Conservation (phyloP, 2,113 vertebrate genomes). For the Cyanocitta stelleri region DNA sequence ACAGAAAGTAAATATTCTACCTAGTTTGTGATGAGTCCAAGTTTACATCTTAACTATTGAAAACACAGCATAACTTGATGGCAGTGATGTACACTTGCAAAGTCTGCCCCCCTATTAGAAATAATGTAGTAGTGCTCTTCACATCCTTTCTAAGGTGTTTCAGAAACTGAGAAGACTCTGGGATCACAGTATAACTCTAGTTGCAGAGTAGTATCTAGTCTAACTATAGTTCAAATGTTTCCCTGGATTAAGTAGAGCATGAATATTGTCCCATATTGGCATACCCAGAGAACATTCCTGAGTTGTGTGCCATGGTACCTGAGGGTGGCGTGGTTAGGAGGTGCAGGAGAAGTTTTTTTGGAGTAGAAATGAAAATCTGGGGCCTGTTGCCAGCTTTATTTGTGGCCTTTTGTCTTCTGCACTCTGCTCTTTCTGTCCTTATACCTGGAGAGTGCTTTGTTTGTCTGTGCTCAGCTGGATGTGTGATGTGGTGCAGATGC, state of each 20-base stretch:
- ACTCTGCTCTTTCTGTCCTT: background rate
- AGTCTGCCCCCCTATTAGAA: background rate
- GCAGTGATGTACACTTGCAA: background rate
- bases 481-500: background rate
- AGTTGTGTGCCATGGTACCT: background rate
- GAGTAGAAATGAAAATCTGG: background rate
- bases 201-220: background rate
- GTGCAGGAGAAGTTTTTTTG: background rate
- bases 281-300: accelerated
- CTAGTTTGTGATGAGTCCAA: background rate
- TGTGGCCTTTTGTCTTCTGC: background rate
- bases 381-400: background rate
- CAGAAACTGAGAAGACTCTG: background rate
- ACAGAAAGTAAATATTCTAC: background rate
- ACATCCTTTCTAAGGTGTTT: background rate
- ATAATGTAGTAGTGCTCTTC: background rate
- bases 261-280: background rate
- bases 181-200: background rate
- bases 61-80: background rate
- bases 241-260: background rate
- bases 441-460: background rate
- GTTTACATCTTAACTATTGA: background rate
- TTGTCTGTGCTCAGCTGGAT: background rate
- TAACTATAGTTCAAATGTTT: background rate
- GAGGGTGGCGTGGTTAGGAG: background rate